phyloP scores from a whole-genome alignment of 2,797 vertebrate species.

The Podargus strigoides region DNA sequence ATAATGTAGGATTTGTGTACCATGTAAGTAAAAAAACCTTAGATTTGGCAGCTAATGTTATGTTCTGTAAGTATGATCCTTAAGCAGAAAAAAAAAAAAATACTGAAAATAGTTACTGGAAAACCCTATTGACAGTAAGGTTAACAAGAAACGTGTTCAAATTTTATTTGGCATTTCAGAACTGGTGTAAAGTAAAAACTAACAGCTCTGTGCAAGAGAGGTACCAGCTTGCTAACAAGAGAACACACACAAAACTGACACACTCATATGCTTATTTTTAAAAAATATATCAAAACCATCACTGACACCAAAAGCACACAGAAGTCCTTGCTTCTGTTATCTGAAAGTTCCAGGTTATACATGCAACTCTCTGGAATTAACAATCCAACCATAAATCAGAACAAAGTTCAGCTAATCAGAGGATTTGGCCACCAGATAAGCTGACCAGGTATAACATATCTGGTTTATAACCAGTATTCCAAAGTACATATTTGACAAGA shows the following conservation, averaged over 20 bases:
- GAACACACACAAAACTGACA: background rate
- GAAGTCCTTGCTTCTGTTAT: background rate
- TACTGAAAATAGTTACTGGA: background rate
- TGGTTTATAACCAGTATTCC: constrained; percentile 4
- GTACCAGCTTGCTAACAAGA: background rate
- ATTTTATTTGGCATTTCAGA: background rate
- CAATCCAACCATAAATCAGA: background rate
- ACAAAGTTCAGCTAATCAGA: background rate
- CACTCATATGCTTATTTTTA: background rate
- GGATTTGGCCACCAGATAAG: background rate
- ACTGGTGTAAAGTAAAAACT: background rate
- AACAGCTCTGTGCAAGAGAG: background rate
- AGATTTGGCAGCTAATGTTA: background rate
- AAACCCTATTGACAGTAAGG: background rate
- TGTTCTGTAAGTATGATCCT: background rate
- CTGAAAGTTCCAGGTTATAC: background rate
- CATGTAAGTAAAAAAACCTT: background rate
- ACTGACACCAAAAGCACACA: background rate
- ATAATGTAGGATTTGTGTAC: background rate
- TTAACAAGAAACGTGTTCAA: background rate
- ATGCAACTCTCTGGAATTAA: background rate
- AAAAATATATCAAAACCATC: background rate
- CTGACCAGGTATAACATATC: background rate
- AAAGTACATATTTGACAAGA: constrained; percentile 7
- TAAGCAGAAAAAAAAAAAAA: background rate